These are phyloP conservation scores for Halcyon chelicuti DNA, from an alignment of 2,797 vertebrate genomes.

Conservation along the genomic window DNA sequence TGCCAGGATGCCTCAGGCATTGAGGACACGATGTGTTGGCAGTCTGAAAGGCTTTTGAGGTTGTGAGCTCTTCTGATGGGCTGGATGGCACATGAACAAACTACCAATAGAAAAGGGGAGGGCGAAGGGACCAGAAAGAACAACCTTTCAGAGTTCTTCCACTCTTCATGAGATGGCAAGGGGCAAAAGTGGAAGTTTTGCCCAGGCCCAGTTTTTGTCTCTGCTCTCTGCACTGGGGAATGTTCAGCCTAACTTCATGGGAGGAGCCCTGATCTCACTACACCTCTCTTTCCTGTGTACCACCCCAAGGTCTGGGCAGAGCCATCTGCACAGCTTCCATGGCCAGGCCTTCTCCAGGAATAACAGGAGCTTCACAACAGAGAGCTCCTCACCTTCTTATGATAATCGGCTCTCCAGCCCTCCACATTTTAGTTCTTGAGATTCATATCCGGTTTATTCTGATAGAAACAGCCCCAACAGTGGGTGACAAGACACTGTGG, in stretches of 20 bases:
- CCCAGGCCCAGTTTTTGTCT: background rate
- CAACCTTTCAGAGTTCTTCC: background rate
- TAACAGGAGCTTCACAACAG: background rate
- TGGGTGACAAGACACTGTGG: background rate
- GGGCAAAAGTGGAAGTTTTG: background rate
- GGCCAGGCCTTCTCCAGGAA: background rate
- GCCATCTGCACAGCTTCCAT: background rate
- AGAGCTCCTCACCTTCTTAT: background rate
- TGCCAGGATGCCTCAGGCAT: background rate
- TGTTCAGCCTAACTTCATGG: rapidly evolving
- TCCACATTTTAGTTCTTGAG: background rate
- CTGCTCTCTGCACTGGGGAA: background rate
- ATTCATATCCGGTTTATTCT: background rate
- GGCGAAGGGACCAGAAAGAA: background rate
- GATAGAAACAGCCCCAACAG: background rate
- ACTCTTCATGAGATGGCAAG: background rate
- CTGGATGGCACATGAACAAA: background rate
- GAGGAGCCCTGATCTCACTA: background rate
- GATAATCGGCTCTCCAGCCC: background rate
- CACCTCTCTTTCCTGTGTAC: background rate
- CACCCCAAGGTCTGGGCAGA: rapidly evolving
- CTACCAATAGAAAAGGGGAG: background rate
- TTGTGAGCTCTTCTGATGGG: background rate
- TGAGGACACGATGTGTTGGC: background rate
- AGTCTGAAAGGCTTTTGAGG: background rate